phyloP scores from a whole-genome alignment of 2,113 vertebrate genomes.

The Erythrocercus mccallii region DNA sequence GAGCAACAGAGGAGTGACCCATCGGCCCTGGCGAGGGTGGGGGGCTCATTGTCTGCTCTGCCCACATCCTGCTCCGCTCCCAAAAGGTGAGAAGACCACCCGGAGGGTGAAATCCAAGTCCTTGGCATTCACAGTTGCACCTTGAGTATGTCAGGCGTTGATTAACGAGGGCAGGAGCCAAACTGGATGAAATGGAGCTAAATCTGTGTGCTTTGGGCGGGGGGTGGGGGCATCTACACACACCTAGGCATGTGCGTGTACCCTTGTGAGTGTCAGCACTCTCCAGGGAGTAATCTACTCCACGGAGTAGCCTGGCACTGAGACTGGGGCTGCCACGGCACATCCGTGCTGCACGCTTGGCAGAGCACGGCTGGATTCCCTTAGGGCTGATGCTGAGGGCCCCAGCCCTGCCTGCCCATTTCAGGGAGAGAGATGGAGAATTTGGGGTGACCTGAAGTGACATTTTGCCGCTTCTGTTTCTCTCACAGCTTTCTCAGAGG shows the following conservation, averaged over 20 bases:
- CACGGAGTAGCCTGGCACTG: background rate
- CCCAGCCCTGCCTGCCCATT: background rate
- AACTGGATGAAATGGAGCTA: background rate
- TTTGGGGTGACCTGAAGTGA: background rate
- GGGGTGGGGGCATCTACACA: accelerated
- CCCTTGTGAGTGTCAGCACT: background rate
- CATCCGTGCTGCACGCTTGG: background rate
- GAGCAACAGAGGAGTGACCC: background rate
- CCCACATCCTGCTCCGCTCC: background rate
- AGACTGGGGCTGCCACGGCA: background rate
- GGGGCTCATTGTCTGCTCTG: background rate
- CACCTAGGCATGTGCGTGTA: background rate
- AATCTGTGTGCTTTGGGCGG: background rate
- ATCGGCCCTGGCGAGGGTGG: background rate
- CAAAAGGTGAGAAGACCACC: background rate
- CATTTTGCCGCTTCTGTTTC: background rate
- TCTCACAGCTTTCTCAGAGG: background rate
- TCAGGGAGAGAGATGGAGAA: background rate
- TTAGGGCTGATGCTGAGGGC: background rate
- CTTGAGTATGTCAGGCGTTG: accelerated
- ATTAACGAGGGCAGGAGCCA: background rate
- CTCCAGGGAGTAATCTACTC: background rate
- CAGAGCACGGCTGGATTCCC: background rate
- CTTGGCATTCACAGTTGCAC: accelerated
- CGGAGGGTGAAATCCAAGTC: background rate